phyloP scores from a whole-genome alignment of 2,888 invertebrate genomes.

The Ornithoptera priamus region DNA sequence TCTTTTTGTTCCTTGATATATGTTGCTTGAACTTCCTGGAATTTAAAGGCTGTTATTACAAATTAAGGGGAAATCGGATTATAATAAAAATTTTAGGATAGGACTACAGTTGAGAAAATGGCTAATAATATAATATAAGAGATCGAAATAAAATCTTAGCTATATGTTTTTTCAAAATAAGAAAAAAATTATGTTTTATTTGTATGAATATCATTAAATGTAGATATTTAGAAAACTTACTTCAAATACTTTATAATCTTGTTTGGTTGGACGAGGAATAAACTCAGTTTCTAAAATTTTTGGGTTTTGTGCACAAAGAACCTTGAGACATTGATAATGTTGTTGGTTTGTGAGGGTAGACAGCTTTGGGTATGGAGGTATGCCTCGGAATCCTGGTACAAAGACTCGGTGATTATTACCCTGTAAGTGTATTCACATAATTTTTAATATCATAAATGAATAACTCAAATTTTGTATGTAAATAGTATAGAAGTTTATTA shows the following conservation, averaged over 20 bases:
- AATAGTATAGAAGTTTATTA: no score
- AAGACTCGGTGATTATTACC: slow-evolving; percentile 33
- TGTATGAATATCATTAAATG: no score
- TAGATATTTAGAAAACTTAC: slow-evolving; percentile 38
- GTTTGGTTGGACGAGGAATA: slow-evolving; percentile 45
- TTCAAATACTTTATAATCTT: slow-evolving; percentile 52
- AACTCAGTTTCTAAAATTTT: slow-evolving; percentile 44
- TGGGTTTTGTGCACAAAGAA: slow-evolving; percentile 48
- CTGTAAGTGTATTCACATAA: no score
- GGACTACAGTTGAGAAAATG: no score
- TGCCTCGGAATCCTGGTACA: slow-evolving; percentile 48
- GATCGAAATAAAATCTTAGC: no score
- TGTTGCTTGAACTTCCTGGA: slow-evolving; percentile 49
- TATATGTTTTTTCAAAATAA: no score
- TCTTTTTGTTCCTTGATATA: slow-evolving; percentile 63
- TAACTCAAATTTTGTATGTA: no score
- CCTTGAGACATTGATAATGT: slow-evolving; percentile 55
- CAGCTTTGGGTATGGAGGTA: slow-evolving; percentile 50
- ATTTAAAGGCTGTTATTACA: slow-evolving; percentile 1
- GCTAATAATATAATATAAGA: no score
- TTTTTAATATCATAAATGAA: no score
- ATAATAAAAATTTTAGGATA: no score
- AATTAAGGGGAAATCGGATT: no score
- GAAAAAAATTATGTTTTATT: no score
- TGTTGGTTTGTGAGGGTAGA: slow-evolving; percentile 50